phyloP scores from a whole-genome alignment of 92 coral and sea anemone genomes.

The Palythoa caribaeorum region DNA sequence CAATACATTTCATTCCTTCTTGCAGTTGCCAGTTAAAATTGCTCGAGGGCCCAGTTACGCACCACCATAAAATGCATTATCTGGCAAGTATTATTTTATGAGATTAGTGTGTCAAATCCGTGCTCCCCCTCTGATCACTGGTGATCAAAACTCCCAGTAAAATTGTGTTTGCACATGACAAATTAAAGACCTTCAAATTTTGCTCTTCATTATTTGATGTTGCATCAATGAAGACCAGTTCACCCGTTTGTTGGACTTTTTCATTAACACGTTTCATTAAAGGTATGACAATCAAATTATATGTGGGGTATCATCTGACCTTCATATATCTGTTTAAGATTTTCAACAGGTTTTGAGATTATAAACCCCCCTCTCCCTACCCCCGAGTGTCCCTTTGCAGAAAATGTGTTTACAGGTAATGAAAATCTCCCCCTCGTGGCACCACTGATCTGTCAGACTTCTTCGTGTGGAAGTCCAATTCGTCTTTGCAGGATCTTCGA shows the following conservation, averaged over 20 bases:
- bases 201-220: constrained; percentile 46
- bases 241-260: no score
- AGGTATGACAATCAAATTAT: constrained; percentile 50
- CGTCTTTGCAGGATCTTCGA: constrained; percentile 61
- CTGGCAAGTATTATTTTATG: constrained; percentile 46
- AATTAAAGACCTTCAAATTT: constrained; percentile 55
- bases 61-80: constrained; percentile 66
- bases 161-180: constrained; percentile 68
- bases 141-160: constrained; percentile 64
- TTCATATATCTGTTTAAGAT: no score
- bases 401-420: constrained; percentile 60
- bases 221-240: no score
- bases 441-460: constrained; percentile 72
- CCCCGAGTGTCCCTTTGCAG: constrained; percentile 56
- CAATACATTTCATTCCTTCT: constrained; percentile 50
- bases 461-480: constrained; percentile 62
- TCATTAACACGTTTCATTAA: constrained; percentile 70
- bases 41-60: constrained; percentile 29
- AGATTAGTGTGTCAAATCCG: constrained; percentile 57
- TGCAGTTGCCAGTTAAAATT: constrained; percentile 52
- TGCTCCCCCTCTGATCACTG: constrained; percentile 67
- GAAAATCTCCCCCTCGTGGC: constrained; percentile 75
- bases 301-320: no score
- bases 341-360: no score
- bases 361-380: no score